Evolutionary conservation across 1,140 invertebrate genomes (phyloP), one percentile per base, ranked within the genome.

Genomic region (Berghia stephanieae): DNA sequence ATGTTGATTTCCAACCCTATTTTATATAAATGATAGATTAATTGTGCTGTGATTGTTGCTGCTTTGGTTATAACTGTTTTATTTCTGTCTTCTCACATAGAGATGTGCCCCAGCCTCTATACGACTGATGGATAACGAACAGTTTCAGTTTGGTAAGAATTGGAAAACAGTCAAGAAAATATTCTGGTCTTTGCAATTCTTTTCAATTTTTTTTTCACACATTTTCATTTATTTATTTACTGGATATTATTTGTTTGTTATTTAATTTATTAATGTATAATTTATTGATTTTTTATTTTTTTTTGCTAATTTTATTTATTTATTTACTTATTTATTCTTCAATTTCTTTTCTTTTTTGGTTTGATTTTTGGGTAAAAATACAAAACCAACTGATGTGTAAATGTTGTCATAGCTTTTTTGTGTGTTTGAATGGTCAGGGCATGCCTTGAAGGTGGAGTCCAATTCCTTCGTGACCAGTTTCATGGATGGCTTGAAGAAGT

Each of bases 111-210:
- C 97, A 2, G 94, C 97, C 18, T 98, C 96, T 21, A 95, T 99
- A 71, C 91, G 98, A 63, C 90, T 99, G 18, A 96, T 99, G 94
- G 98, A 99, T 89, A 99, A 99, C 86, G 94, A 97, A 81, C 98
- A 99, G 90, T 99, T 99, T 84, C 93, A 94, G 82, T 96, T 98
- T 89, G 97, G 96, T 91, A 82, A 81, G 81, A 80, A 70, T 57
- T n/a, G n/a, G n/a, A n/a, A n/a, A n/a, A n/a, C n/a, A n/a, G n/a
- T n/a, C 13, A 38, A 57, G 43, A n/a, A 6, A 27, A 74, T 21
- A 24, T 8, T 57, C 52, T 21, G 2, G 52, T 18, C 57, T 24
- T 55, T 38, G n/a, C 40, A 49, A n/a, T 27, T 16, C 10, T 73
- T 43, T 75, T 3, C 18, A 42, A 6, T 40, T 57, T 31, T 31